A percentile compares a stretch with the other conserved stretches of the same genome.
Conservation (phyloP, 2,888 invertebrate genomes). For the Ypsolopha scabrella region DNA sequence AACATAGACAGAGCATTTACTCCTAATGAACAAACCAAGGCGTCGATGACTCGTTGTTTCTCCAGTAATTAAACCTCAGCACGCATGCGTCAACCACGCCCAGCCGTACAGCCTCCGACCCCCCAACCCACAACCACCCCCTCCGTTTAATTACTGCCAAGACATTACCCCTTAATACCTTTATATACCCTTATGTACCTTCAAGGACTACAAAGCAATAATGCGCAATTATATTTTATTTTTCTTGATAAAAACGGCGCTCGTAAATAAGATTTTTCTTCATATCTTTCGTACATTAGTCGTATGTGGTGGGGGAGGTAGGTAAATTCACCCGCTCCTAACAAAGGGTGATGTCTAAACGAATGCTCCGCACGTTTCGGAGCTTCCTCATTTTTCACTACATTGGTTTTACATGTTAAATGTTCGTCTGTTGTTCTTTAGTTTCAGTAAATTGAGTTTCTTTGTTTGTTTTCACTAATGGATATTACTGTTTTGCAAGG, state of each 20-base stretch:
- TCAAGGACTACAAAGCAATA: neutral
- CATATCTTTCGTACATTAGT: neutral
- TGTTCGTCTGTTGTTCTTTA: constrained; percentile 43
- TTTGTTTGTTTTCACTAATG: too few species aligned
- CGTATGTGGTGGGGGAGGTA: constrained; percentile 18
- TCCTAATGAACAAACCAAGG: constrained; percentile 56
- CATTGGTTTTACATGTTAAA: constrained; percentile 69
- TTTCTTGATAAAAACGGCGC: neutral
- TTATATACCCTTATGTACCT: constrained; percentile 26
- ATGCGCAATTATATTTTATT: constrained; percentile 1
- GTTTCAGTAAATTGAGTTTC: too few species aligned
- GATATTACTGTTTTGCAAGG: too few species aligned
- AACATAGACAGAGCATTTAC: neutral
- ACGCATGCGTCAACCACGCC: constrained; percentile 66
- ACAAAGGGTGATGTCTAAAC: constrained; percentile 25
- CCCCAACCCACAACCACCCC: constrained; percentile 19
- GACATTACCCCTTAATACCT: constrained; percentile 63
- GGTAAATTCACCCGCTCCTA: constrained; percentile 58
- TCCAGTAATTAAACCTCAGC: constrained; percentile 50
- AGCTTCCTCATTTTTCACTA: constrained; percentile 67
- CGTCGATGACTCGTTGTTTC: constrained; percentile 57
- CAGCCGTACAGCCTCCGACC: constrained; percentile 56
- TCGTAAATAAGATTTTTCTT: constrained; percentile 4
- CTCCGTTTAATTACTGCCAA: constrained; percentile 57
- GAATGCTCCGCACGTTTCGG: constrained; percentile 54